A percentile compares a stretch with the other conserved stretches of the same genome.
These are phyloP conservation scores for Cataglyphis rosenhaueri DNA, from an alignment of 2,888 invertebrate genomes.

Conservation along the genomic window DNA sequence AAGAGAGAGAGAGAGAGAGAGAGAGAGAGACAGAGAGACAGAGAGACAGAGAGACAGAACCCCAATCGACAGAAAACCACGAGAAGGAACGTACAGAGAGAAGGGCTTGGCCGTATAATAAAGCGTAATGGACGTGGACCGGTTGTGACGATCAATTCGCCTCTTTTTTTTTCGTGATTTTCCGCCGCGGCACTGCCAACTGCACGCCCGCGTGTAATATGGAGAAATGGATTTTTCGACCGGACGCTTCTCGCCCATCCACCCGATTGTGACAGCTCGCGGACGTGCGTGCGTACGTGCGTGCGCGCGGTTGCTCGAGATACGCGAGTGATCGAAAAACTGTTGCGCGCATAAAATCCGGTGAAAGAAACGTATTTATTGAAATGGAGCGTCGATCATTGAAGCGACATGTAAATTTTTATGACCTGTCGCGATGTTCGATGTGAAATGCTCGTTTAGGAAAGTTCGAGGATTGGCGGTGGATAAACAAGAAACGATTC, in stretches of 20 bases:
- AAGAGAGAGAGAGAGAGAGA: conserved; percentile 1
- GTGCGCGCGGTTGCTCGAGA: neutral
- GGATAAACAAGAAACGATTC: conserved; percentile 3
- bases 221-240: conserved; percentile 68
- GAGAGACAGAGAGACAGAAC: conserved; percentile 34
- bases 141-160: conserved; percentile 71
- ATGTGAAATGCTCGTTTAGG: neutral
- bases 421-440: neutral
- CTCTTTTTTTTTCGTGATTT: conserved; percentile 71
- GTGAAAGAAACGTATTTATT: conserved; percentile 42
- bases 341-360: conserved; percentile 52
- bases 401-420: conserved; percentile 28
- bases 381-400: conserved; percentile 40
- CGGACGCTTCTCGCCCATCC: conserved; percentile 30
- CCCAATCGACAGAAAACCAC: conserved; percentile 78
- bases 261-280: conserved; percentile 45
- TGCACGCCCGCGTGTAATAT: conserved; percentile 59
- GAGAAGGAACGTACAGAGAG: conserved; percentile 72
- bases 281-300: conserved; percentile 12
- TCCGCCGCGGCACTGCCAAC: conserved; percentile 58
- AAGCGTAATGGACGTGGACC: conserved; percentile 73
- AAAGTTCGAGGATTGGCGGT: neutral
- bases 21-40: conserved; percentile 30
- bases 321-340: conserved; percentile 38
- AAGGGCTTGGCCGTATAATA: conserved; percentile 70